These are phyloP conservation scores for Gallinago jamesoni DNA, from an alignment of 2,113 vertebrate species.

Conservation along the genomic window DNA sequence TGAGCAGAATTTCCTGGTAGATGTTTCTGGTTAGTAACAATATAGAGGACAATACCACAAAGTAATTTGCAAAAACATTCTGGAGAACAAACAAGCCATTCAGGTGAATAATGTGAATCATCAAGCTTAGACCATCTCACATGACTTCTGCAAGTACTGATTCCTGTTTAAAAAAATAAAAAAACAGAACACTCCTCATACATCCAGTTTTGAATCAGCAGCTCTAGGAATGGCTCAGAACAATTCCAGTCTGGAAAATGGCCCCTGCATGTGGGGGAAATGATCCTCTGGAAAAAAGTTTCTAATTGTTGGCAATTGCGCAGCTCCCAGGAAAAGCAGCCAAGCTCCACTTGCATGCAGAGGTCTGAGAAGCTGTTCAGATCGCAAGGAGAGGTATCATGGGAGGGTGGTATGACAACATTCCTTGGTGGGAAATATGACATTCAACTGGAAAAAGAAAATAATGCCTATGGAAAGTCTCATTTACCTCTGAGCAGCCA, in stretches of 20 bases:
- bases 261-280: neutral
- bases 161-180: neutral
- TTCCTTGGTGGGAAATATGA: neutral
- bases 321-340: slow-evolving; percentile 24
- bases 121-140: slow-evolving; percentile 24
- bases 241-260: neutral
- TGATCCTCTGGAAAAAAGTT: neutral
- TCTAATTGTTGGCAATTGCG: slow-evolving; percentile 4
- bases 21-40: slow-evolving; percentile 36
- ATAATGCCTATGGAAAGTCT: slow-evolving; percentile 10
- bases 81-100: slow-evolving; percentile 58
- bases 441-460: slow-evolving; percentile 38
- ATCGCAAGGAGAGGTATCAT: neutral
- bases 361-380: neutral
- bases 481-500: slow-evolving; percentile 90
- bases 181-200: neutral
- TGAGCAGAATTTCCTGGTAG: slow-evolving; percentile 28
- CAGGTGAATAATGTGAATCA: slow-evolving; percentile 37
- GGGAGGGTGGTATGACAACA: neutral
- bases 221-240: slow-evolving; percentile 28
- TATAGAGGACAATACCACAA: slow-evolving; percentile 29
- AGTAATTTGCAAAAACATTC: slow-evolving; percentile 49
- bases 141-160: slow-evolving; percentile 18
- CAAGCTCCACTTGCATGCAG: neutral
- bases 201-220: neutral